Base-by-base conservation (phyloP, 2,888 invertebrate species). In the Drosophila emarginata region DNA sequence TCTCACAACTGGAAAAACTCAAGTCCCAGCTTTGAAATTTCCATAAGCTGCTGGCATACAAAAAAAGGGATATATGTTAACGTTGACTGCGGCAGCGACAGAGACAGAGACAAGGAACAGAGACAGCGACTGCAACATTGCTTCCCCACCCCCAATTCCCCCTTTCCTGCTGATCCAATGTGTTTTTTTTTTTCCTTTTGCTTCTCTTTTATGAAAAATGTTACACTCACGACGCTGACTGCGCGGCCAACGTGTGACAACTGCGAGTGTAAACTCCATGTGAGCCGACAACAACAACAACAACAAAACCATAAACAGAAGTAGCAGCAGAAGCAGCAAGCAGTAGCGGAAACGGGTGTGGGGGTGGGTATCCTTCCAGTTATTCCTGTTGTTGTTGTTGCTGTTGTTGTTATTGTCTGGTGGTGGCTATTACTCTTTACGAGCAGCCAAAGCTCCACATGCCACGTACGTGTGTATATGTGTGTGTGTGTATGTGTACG, bases 341-440 rank as follows among this genome's bases (percentile, higher is more conserved):
- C 6, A 4, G n/a, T 5, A 51, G 23, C 18, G 14, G 37, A 14
- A 23, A 21, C 21, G 14, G 18, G 21, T 9, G 21, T 2, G 15
- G 67, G 77, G 80, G 76, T 70, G 76, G 76, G 76, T 72, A 57
- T 61, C 26, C 26, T 68, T 67, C 36, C 67, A 54, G 45, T 18
- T 65, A 32, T 32, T 32, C 32, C 11, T 32, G 32, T 32, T 32
- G 69, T 56, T 70, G 64, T 52, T 26, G 26, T 26, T 26, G 26
- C 5, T 6, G 26, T 26, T 78, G 76, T 50, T 73, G 54, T 58
- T 79, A 67, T 56, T 69, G 64, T 52, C 70, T 70, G 84, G 81
- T 79, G 84, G 87, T 86, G 78, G 75, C 83, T 86, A 78, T 86
- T 83, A 86, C 82, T 86, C 84, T 83, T 86, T 83, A 86, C 82